Evolutionary conservation across 2,113 vertebrate species (phyloP).

Genomic region (Megaleporinus macrocephalus): DNA sequence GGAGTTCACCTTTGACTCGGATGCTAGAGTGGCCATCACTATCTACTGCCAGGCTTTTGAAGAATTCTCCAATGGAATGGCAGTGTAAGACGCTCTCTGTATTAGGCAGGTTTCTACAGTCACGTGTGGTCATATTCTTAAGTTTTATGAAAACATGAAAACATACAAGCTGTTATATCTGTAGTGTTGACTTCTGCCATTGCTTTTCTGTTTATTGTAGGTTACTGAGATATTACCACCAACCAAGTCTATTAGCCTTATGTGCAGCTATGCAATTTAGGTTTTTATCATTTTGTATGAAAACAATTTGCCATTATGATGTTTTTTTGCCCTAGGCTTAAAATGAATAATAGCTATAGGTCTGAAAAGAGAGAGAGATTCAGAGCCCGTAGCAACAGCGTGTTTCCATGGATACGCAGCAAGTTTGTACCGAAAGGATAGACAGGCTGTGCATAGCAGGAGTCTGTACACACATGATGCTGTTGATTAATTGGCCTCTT

Average conservation of each 20-base stretch:
- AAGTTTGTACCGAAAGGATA: conserved; percentile 35
- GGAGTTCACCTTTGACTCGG: conserved; percentile 97
- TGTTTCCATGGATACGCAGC: conserved; percentile 68
- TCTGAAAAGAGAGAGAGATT: conserved; percentile 54
- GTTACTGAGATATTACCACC: neutral
- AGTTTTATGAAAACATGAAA: too few species aligned
- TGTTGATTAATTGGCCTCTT: conserved; percentile 15
- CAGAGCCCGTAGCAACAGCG: conserved; percentile 65
- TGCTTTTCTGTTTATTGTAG: neutral
- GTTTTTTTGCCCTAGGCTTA: neutral
- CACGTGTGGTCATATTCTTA: neutral
- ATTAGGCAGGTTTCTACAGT: neutral
- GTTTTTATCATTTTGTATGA: neutral
- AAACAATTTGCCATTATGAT: neutral
- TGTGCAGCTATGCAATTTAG: neutral
- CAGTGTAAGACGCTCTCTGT: conserved; percentile 82
- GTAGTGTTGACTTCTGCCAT: neutral
- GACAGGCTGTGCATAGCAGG: neutral
- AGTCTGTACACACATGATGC: neutral
- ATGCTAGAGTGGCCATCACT: conserved; percentile 94
- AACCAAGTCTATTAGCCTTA: neutral
- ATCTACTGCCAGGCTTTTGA: conserved; percentile 96
- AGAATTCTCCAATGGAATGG: conserved; percentile 93
- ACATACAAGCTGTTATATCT: neutral
- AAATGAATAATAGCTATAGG: conserved; percentile 41